These are phyloP conservation scores for Microcaecilia unicolor DNA, from an alignment of 2,797 vertebrate species.

Conservation along the genomic window DNA sequence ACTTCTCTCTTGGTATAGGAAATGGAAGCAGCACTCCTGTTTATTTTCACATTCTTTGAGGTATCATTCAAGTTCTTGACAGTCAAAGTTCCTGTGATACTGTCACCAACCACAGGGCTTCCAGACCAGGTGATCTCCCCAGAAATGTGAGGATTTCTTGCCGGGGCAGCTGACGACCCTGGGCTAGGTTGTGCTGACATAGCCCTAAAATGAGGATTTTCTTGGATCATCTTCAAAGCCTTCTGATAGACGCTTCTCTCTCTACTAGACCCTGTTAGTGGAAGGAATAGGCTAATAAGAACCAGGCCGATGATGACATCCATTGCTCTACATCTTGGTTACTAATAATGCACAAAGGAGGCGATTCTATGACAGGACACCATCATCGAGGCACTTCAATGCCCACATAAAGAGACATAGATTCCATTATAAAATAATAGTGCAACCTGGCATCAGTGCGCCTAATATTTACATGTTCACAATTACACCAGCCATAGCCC, in stretches of 20 bases:
- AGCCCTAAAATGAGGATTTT: background rate
- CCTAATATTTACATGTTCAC: too few relatives aligned
- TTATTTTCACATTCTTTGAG: slow-evolving; percentile 22
- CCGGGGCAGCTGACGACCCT: background rate
- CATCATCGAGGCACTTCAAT: too few relatives aligned
- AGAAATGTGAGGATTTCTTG: slow-evolving; percentile 29
- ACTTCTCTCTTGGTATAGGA: slow-evolving; percentile 50
- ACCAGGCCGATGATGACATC: too few relatives aligned
- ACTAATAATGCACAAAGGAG: too few relatives aligned
- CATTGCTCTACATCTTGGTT: too few relatives aligned
- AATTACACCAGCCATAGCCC: too few relatives aligned
- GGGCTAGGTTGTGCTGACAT: slow-evolving; percentile 2
- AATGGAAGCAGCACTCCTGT: slow-evolving; percentile 48
- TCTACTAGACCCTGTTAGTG: slow-evolving; percentile 35
- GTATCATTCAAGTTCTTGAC: slow-evolving; percentile 43
- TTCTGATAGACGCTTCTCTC: slow-evolving; percentile 44
- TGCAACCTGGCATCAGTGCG: too few relatives aligned
- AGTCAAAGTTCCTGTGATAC: slow-evolving; percentile 38
- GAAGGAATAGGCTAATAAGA: background rate
- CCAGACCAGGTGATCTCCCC: slow-evolving; percentile 46
- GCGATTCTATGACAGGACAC: too few relatives aligned
- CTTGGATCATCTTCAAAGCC: slow-evolving; percentile 33
- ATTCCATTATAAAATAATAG: too few relatives aligned
- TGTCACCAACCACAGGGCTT: slow-evolving; percentile 41
- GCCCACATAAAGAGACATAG: too few relatives aligned